Conservation (phyloP, 1,140 invertebrate species). For the Leptinotarsa undecemlineata region DNA sequence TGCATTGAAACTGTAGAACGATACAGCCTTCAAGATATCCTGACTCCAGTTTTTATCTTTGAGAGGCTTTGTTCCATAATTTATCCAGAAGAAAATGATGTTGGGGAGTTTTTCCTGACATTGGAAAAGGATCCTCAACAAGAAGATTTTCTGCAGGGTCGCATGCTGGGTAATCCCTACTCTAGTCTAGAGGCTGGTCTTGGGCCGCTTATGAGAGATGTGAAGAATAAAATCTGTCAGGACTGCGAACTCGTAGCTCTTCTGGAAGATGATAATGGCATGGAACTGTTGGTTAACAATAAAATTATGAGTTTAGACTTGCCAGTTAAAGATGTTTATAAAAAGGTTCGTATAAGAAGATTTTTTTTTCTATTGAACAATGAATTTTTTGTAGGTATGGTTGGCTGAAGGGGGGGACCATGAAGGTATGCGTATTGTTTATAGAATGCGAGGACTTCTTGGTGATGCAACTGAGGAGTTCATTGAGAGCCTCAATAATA, state of each 20-base stretch:
- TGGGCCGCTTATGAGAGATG: slow-evolving; percentile 95
- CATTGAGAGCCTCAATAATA: slow-evolving; percentile 90
- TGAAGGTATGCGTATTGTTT: slow-evolving; percentile 97
- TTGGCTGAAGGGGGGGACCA: slow-evolving; percentile 81
- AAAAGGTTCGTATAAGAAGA: slow-evolving; percentile 61
- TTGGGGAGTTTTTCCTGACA: slow-evolving; percentile 94
- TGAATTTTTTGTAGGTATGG: slow-evolving; percentile 66
- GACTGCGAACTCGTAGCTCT: slow-evolving; percentile 97
- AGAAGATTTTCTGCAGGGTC: slow-evolving; percentile 94
- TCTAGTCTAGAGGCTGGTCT: slow-evolving; percentile 90
- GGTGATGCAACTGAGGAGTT: slow-evolving; percentile 99
- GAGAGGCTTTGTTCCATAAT: slow-evolving; percentile 97
- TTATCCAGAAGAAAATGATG: slow-evolving; percentile 95
- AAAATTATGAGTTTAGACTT: slow-evolving; percentile 97
- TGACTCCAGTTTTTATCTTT: slow-evolving; percentile 97
- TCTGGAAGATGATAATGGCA: slow-evolving; percentile 96
- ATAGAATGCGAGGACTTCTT: slow-evolving; percentile 95
- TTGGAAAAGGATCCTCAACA: slow-evolving; percentile 98
- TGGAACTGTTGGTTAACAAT: slow-evolving; percentile 98
- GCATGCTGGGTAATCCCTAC: slow-evolving; percentile 98
- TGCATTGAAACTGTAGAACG: slow-evolving; percentile 96
- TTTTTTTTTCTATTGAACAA: background rate
- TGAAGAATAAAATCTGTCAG: slow-evolving; percentile 97
- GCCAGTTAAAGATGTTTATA: slow-evolving; percentile 91
- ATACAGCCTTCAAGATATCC: slow-evolving; percentile 87